phyloP scores from a whole-genome alignment of 2,113 vertebrate species.

The Menidia beryllina region DNA sequence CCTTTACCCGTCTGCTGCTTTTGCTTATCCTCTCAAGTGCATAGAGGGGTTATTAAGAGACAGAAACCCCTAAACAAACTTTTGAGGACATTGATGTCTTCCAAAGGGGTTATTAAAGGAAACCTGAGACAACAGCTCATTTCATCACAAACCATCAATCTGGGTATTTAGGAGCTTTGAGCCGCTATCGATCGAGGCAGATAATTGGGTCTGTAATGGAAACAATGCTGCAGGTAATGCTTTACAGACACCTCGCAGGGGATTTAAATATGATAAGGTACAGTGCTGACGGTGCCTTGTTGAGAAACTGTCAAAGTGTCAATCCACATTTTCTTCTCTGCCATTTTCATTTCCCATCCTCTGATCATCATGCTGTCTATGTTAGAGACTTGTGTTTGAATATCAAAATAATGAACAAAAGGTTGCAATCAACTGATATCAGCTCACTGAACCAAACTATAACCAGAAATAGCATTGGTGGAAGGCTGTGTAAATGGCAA shows the following conservation, averaged over 20 bases:
- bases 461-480: conserved; percentile 35
- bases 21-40: conserved; percentile 54
- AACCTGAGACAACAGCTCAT: conserved; percentile 58
- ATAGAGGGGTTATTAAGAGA: conserved; percentile 40
- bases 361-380: neutral
- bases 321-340: conserved; percentile 22
- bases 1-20: conserved; percentile 63
- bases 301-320: conserved; percentile 61
- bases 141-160: conserved; percentile 47
- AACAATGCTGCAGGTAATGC: conserved; percentile 51
- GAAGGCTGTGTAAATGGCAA: conserved; percentile 24
- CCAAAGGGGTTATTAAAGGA: conserved; percentile 49
- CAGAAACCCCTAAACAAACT: conserved; percentile 53
- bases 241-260: conserved; percentile 25
- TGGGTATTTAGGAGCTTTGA: conserved; percentile 44
- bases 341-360: conserved; percentile 2
- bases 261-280: conserved; percentile 61
- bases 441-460: conserved; percentile 9
- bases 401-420: conserved; percentile 41
- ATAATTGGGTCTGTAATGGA: conserved; percentile 68
- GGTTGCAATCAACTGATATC: conserved; percentile 37
- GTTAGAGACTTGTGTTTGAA: conserved; percentile 15
- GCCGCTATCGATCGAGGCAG: conserved; percentile 63
- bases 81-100: conserved; percentile 60
- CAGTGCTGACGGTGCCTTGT: conserved; percentile 41